Percentiles rank a stretch among this genome's conserved stretches.
Evolutionary conservation across 2,113 vertebrate genomes (phyloP).

Genomic region (Pheucticus melanocephalus): DNA sequence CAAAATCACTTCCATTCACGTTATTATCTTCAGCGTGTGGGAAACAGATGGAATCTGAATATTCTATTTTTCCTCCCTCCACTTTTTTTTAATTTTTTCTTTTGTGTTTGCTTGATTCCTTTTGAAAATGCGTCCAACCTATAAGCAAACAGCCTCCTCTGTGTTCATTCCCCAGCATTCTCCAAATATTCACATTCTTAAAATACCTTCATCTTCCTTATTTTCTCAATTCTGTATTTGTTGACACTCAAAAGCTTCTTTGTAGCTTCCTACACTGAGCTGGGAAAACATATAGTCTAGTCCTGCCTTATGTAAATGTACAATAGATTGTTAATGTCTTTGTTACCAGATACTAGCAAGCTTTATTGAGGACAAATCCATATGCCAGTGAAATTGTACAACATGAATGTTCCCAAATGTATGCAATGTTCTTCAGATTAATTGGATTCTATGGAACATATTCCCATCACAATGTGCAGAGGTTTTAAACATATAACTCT

Average conservation of each 20-base stretch:
- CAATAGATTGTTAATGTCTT: conserved; percentile 49
- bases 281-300: conserved; percentile 76
- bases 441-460: background rate
- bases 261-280: conserved; percentile 82
- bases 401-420: conserved; percentile 24
- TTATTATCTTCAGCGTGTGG: conserved; percentile 77
- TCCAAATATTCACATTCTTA: conserved; percentile 91
- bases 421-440: conserved; percentile 23
- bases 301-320: conserved; percentile 48
- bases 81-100: background rate
- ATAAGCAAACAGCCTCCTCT: conserved; percentile 73
- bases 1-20: conserved; percentile 73
- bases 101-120: conserved; percentile 44
- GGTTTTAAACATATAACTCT: background rate
- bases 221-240: conserved; percentile 97
- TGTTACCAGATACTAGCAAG: conserved; percentile 9
- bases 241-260: conserved; percentile 92
- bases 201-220: conserved; percentile 92
- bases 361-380: conserved; percentile 52
- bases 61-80: conserved; percentile 50
- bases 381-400: background rate
- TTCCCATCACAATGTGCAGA: background rate
- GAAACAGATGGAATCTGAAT: conserved; percentile 74
- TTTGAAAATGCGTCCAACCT: conserved; percentile 67
- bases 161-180: conserved; percentile 83